Base-by-base conservation (phyloP, 1,140 invertebrate genomes). In the Solenopsis fugax region DNA sequence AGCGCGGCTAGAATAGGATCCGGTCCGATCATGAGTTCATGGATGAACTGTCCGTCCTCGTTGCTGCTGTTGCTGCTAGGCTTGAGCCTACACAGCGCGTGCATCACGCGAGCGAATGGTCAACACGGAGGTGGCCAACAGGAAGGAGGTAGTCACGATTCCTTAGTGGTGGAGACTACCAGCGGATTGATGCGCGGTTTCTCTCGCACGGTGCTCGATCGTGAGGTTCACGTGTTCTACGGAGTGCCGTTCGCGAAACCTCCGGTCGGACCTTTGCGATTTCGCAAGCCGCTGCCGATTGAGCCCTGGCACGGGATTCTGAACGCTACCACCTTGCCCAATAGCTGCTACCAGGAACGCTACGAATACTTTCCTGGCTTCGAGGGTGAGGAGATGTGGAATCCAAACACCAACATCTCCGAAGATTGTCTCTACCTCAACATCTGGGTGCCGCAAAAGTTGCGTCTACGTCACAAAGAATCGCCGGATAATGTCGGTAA, bases 181-280 rank as follows among this genome's bases (percentile, higher is more conserved):
- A 97, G 96, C 78, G 98, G 98, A 0, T 95, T 97, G 29, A 96
- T 98, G 50, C 96, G 97, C 52, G 98, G 98, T 6, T 96, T 97
- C 84, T 96, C 97, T 10, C 97, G 97, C 87, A 97, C 96, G 41
- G 97, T 97, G 52, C 95, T 97, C 85, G 97, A 97, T 9, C 96
- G 97, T 65, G 97, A 98, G 91, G 97, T 99, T 0, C 98, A 99
- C 93, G 97, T 97, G 12, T 99, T 98, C 93, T 97, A 97, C n/a
- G 98, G 98, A 4, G 98, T 99, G 87, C 99, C 99, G 0, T 99
- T 98, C 94, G 99, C 98, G 0, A 98, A 99, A 94, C 98, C 99
- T 0, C 99, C 99, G 0, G 93, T 98, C 21, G 98, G 98, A 1
- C 97, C 98, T 41, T 95, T 99, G 45, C 96, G 99, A 76, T 99